Base-by-base conservation (phyloP, 2,797 vertebrate genomes). In the Ciconia nigra region DNA sequence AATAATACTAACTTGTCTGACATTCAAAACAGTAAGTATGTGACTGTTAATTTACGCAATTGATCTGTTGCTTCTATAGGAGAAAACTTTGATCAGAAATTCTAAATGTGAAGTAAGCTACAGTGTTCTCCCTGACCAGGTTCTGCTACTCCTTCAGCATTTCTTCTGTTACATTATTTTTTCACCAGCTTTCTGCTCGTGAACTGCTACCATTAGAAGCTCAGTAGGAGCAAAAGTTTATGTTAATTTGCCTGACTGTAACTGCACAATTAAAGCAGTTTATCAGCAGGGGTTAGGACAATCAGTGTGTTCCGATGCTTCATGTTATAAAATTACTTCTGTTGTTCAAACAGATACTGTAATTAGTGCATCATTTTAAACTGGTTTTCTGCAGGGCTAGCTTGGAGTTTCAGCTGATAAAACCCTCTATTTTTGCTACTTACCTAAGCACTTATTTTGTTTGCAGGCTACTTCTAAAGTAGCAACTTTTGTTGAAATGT, bases 271-370 rank as follows among this genome's bases (percentile, higher is more conserved):
- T 98, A 97, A 97, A 96, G 91, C 85, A 79, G 93, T 96, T 97
- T 97, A 87, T 97, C 97, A 98, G 97, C 97, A 93, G 97, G 97
- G 91, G 90, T 96, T 93, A 71, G 94, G 95, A 92, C 96, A 98
- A 89, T 98, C 97, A 96, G 65, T 96, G 95, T 97, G 94, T 95
- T 97, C 95, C 35, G 46, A 93, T 94, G 96, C 97, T 96, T 96
- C 95, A 31, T 96, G 96, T 95, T 97, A 95, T 54, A 96, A 94
- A 97, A 97, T 97, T 97, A 96, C 92, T 97, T 96, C 76, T 98
- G 95, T 98, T 98, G 96, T 98, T 98, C 92, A 97, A 97, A 98
- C 96, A 98, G 94, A 95, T 97, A 94, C 76, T 96, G 85, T 95
- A 97, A 97, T 98, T 97, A 97, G 94, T 96, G 72, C 87, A 93